Base-by-base conservation (phyloP, 2,888 invertebrate genomes). In the Abrostola triplasia region DNA sequence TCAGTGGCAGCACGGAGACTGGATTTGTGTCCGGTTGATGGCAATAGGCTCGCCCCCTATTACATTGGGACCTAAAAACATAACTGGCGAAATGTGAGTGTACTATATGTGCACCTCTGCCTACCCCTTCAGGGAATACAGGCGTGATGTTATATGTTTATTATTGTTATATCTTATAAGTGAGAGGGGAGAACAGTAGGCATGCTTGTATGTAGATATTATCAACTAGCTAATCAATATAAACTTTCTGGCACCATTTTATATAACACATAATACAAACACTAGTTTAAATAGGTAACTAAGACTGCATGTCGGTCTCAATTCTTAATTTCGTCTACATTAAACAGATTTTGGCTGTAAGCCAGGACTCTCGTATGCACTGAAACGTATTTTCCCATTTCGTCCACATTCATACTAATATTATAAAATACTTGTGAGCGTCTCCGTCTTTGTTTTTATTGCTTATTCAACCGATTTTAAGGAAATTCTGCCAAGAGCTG, bases 271-370 rank as follows among this genome's bases (percentile, higher is more conserved):
- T 40, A 48, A 13, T 0, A 52, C n/a, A 37, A 56, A 41, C 7
- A 0, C 5, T n/a, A 37, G 10, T 53, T 70, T 71, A 49, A 56
- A n/a, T 53, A 54, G 64, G 51, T 53, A 68, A 36, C 48, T 37
- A 48, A 64, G 54, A 57, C 64, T n/a, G 64, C 59, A 67, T 63
- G 50, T 51, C 57, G 50, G 59, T 41, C n/a, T 7, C 54, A 54
- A 59, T 63, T 59, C 54, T 53, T 64, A 65, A 68, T 68, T 64
- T 54, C 37, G 41, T 51, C 37, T 65, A 69, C 65, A 73, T 44
- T 61, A 60, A 49, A 6, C 56, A 47, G 36, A 61, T 53, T 7
- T 59, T 73, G 73, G 73, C 73, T 57, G 35, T n/a, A 4, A 24
- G 69, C 73, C 73, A 73, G 61, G 12, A 12, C 38, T 48, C 49